A percentile compares a stretch with the other conserved stretches of the same genome.
phyloP scores from a whole-genome alignment of 2,797 vertebrate species.

The Peromyscus eremicus region DNA sequence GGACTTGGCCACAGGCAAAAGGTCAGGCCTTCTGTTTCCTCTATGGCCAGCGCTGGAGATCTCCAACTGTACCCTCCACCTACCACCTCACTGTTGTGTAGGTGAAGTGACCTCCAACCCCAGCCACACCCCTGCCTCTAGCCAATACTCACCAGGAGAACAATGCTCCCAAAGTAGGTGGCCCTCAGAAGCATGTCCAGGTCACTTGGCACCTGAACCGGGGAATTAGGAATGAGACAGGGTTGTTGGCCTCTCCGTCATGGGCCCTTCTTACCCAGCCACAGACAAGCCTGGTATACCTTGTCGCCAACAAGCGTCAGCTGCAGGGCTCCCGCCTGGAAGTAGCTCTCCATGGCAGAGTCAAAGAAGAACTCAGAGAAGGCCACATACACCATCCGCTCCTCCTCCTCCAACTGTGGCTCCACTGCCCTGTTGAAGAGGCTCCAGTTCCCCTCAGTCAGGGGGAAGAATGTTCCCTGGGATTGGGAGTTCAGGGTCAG shows the following conservation, averaged over 20 bases:
- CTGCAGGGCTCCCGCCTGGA: slow-evolving; percentile 91
- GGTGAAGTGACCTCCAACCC: neutral
- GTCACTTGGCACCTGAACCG: slow-evolving; percentile 94
- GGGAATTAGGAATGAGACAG: neutral
- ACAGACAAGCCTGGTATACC: slow-evolving; percentile 83
- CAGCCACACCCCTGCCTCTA: accelerated
- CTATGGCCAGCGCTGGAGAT: accelerated
- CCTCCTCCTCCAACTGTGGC: slow-evolving; percentile 91
- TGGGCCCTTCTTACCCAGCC: neutral
- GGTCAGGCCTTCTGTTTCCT: neutral
- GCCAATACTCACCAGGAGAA: slow-evolving; percentile 92
- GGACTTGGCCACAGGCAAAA: neutral
- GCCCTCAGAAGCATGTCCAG: slow-evolving; percentile 95
- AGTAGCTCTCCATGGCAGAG: slow-evolving; percentile 95
- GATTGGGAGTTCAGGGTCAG: neutral
- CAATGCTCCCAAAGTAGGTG: slow-evolving; percentile 94
- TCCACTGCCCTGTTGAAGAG: slow-evolving; percentile 91
- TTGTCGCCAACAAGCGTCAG: slow-evolving; percentile 92
- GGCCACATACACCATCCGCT: slow-evolving; percentile 97
- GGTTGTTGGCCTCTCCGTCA: neutral
- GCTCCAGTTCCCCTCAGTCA: slow-evolving; percentile 86
- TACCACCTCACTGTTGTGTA: accelerated
- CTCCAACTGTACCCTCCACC: neutral
- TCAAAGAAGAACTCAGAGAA: slow-evolving; percentile 98
- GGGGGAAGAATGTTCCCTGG: slow-evolving; percentile 94